Base-by-base conservation (phyloP, 1,140 invertebrate genomes). In the Solenopsis invicta region DNA sequence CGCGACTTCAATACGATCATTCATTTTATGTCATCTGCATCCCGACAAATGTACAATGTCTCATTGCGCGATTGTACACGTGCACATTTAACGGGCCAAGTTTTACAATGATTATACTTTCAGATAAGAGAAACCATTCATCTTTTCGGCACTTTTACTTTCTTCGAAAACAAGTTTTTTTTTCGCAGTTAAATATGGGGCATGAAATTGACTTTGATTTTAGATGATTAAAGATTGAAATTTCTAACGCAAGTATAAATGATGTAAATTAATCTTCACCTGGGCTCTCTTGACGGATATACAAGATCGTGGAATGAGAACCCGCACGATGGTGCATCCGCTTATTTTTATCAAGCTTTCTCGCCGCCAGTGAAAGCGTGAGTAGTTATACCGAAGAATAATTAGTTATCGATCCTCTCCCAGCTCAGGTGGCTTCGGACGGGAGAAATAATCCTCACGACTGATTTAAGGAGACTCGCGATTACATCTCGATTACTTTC, bases 321-420 rank as follows among this genome's bases (percentile, higher is more conserved):
- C 48, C 59, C 48, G 80, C 52, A 18, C 21, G 48, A 24, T 72
- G 45, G 37, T 16, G 24, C 29, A 77, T 78, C 59, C 34, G 54
- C 5, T 81, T 80, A 78, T 86, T 86, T 86, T 86, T 56, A 45
- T 71, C 76, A 82, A 24, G 50, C 74, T 76, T 78, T 85, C 74
- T 85, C 74, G 52, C 37, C 82, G 62, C 18, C 75, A 85, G 74
- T 78, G 61, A 85, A 85, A 85, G 50, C 74, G 48, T 18, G 61
- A 78, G 82, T 78, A 78, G 64, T 85, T 85, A 85, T 66, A 78
- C 34, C n/a, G 50, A 66, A 41, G 34, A n/a, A 78, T 62, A 85
- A 75, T 85, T 85, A 78, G 48, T 85, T 85, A 85, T 78, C 48
- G 34, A 54, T 85, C 34, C 48, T 69, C 75, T 56, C 50, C 67